These are phyloP conservation scores for Himantopus leucocephalus DNA, from an alignment of 2,113 vertebrate species.

Conservation along the genomic window DNA sequence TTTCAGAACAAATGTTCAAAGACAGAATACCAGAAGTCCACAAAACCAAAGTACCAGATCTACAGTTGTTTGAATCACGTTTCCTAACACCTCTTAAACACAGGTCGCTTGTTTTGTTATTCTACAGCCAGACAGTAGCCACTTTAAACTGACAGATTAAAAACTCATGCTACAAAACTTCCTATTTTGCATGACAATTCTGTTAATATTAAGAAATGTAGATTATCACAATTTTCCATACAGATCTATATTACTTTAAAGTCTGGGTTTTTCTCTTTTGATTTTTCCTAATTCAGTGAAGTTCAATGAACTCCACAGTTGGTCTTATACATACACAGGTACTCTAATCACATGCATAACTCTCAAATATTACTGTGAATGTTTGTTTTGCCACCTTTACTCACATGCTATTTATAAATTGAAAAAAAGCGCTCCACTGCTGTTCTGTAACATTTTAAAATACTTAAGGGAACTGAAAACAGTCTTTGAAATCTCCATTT, in stretches of 20 bases:
- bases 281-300: not conserved
- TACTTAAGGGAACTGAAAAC: not conserved
- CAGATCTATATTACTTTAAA: not conserved
- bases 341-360: not conserved
- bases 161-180: not conserved
- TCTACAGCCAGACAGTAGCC: not conserved
- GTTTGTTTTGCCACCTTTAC: not conserved
- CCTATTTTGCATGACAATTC: not conserved
- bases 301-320: not conserved
- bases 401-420: not conserved
- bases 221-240: not conserved
- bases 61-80: not conserved
- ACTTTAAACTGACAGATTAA: not conserved
- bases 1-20: not conserved
- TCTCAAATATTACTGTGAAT: not conserved
- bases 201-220: not conserved
- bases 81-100: not conserved
- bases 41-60: not conserved
- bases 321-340: not conserved
- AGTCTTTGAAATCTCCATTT: not conserved
- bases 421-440: not conserved
- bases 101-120: not conserved
- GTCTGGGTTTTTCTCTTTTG: not conserved
- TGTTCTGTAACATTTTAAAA: not conserved
- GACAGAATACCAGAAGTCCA: not conserved